phyloP scores from a whole-genome alignment of 2,797 vertebrate species.

The Semaprochilodus insignis region DNA sequence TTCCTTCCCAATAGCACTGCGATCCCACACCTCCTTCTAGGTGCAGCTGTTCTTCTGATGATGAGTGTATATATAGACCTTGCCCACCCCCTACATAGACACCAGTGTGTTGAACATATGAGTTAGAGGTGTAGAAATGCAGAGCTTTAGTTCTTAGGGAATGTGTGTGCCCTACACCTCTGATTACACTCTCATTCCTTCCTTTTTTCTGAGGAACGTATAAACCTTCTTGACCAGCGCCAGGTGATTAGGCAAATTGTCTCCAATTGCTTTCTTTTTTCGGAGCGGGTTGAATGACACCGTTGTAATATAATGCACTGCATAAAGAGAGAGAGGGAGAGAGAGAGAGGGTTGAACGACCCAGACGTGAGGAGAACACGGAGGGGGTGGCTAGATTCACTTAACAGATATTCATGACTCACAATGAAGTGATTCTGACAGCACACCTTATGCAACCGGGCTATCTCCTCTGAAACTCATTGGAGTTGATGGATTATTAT shows the following conservation, averaged over 20 bases:
- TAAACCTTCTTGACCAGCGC: constrained; percentile 17
- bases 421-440: constrained; percentile 44
- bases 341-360: constrained; percentile 18
- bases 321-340: constrained; percentile 7
- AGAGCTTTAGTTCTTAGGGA: neutral
- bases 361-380: neutral
- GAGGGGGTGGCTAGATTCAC: constrained; percentile 10
- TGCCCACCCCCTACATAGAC: too few relatives aligned
- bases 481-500: constrained; percentile 37
- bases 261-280: constrained; percentile 33
- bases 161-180: neutral
- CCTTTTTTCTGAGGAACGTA: neutral
- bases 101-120: neutral
- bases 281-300: constrained; percentile 28
- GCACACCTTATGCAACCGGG: constrained; percentile 26
- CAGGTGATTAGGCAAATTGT: constrained; percentile 34
- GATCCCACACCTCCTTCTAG: too few relatives aligned
- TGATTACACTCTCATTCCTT: neutral
- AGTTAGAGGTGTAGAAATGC: neutral
- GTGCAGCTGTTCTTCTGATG: too few relatives aligned
- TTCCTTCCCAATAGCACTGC: too few relatives aligned
- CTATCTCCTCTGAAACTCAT: constrained; percentile 35
- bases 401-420: constrained; percentile 36
- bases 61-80: too few relatives aligned
- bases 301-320: constrained; percentile 27